These are phyloP conservation scores for Mycetomoellerius zeteki DNA, from an alignment of 1,140 invertebrate species.

Conservation along the genomic window DNA sequence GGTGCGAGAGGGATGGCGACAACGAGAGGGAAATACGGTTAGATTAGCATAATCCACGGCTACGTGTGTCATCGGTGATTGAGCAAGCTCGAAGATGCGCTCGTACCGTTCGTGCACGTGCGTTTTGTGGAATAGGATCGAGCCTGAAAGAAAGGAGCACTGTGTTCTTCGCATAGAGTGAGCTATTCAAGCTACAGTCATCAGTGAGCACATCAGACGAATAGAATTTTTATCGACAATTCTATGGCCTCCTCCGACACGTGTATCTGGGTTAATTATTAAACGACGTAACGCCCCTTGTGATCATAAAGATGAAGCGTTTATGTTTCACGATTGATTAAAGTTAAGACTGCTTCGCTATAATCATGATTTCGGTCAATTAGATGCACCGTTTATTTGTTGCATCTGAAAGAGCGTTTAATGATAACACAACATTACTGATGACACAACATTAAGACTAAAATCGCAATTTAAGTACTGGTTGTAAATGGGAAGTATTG, in stretches of 20 bases:
- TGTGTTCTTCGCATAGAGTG: constrained; percentile 25
- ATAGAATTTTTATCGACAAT: constrained; percentile 20
- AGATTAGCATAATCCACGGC: constrained; percentile 78
- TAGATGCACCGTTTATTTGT: not conserved
- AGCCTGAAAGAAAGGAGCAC: constrained; percentile 42
- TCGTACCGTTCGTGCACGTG: not conserved
- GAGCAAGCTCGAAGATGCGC: constrained; percentile 63
- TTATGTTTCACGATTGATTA: constrained; percentile 17
- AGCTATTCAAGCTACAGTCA: constrained; percentile 32
- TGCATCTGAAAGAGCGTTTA: not conserved
- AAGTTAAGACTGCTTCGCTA: not conserved
- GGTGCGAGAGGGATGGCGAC: not conserved
- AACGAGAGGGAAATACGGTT: constrained; percentile 34
- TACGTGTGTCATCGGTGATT: constrained; percentile 72
- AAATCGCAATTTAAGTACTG: not conserved
- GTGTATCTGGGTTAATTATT: constrained; percentile 32
- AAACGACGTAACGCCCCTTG: not conserved
- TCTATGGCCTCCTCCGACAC: not conserved
- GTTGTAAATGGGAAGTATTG: not conserved
- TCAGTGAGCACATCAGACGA: not conserved
- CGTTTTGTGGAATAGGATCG: constrained; percentile 23
- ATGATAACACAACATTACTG: not conserved
- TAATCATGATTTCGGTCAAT: constrained; percentile 6
- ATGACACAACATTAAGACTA: not conserved
- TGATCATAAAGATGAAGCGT: not conserved